Percentiles rank a stretch among this genome's conserved stretches.
phyloP scores from a whole-genome alignment of 2,113 vertebrate genomes.

The Phalacrocorax aristotelis region DNA sequence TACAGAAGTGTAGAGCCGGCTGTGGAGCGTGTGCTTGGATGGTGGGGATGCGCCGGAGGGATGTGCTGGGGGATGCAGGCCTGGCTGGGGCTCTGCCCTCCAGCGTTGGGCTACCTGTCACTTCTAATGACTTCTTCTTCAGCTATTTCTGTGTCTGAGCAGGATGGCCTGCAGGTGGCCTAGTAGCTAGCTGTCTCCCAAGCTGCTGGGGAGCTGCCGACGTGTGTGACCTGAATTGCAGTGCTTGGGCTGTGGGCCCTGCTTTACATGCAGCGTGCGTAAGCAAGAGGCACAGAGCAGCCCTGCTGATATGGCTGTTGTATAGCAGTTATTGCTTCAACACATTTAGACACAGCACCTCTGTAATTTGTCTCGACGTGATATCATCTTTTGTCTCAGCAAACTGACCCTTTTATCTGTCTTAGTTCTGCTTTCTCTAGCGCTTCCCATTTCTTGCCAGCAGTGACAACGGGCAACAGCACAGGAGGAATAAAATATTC shows the following conservation, averaged over 20 bases:
- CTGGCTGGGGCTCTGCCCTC: slow-evolving; percentile 11
- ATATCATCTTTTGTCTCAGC: slow-evolving; percentile 71
- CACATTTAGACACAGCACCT: slow-evolving; percentile 69
- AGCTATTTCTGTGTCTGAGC: slow-evolving; percentile 47
- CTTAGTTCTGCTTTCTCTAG: slow-evolving; percentile 35
- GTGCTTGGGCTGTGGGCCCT: slow-evolving; percentile 49
- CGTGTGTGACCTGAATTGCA: slow-evolving; percentile 69
- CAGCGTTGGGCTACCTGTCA: slow-evolving; percentile 69
- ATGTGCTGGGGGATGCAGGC: background rate
- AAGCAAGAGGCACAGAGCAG: slow-evolving; percentile 71
- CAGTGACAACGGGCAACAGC: background rate
- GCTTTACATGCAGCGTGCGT: slow-evolving; percentile 79
- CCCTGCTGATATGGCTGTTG: slow-evolving; percentile 71
- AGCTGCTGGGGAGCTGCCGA: slow-evolving; percentile 65
- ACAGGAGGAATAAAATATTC: background rate
- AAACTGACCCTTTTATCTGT: slow-evolving; percentile 66
- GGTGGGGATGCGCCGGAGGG: background rate
- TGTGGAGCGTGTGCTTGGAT: fast-evolving
- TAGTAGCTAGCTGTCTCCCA: slow-evolving; percentile 59
- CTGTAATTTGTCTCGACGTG: slow-evolving; percentile 70
- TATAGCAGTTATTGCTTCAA: slow-evolving; percentile 64
- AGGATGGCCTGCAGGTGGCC: slow-evolving; percentile 76
- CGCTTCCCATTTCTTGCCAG: background rate
- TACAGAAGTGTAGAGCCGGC: fast-evolving
- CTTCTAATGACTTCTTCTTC: slow-evolving; percentile 69